Conservation (phyloP, 1,140 invertebrate species). For the Caenorhabditis elegans region WBcel235 BX284602.5:10631501-10632000, state of each 20-base stretch:
- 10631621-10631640: background rate
- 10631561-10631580: background rate
- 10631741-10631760: background rate
- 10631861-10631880: too few relatives aligned
- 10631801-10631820: too few relatives aligned
- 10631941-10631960: too few relatives aligned
- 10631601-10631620: background rate
- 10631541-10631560: background rate
- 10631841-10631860: too few relatives aligned
- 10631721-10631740: constrained; percentile 6
- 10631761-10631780: background rate
- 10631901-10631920: too few relatives aligned
- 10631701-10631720: constrained; percentile 2
- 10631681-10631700: background rate
- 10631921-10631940: too few relatives aligned
- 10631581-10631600: background rate
- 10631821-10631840: too few relatives aligned
- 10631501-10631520: background rate
- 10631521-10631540: background rate
- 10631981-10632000: too few relatives aligned
- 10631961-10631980: too few relatives aligned
- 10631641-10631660: background rate
- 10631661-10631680: constrained; percentile 10
- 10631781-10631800: background rate
- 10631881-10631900: too few relatives aligned